phyloP scores from a whole-genome alignment of 2,113 vertebrate species.

The Dascyllus trimaculatus region DNA sequence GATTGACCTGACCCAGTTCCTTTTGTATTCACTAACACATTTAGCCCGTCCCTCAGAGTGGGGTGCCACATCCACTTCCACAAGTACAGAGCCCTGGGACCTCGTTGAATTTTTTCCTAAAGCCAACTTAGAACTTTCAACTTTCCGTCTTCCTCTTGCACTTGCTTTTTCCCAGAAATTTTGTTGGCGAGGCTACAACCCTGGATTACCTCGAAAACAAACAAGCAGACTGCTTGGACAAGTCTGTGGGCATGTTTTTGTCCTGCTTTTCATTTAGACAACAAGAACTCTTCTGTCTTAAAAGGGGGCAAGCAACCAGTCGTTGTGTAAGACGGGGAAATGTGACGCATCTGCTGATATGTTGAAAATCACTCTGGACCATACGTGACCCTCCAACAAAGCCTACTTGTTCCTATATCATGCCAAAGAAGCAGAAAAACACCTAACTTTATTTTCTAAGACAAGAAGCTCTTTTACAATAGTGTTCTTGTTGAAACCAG shows the following conservation, averaged over 20 bases:
- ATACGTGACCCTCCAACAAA: slow-evolving; percentile 69
- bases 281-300: slow-evolving; percentile 80
- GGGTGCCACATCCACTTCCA: slow-evolving; percentile 16
- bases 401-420: slow-evolving; percentile 60
- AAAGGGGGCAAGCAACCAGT: slow-evolving; percentile 62
- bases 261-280: slow-evolving; percentile 74
- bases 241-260: slow-evolving; percentile 69
- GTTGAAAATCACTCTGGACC: slow-evolving; percentile 67
- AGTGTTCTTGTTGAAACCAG: neutral
- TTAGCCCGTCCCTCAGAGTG: slow-evolving; percentile 7
- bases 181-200: slow-evolving; percentile 51
- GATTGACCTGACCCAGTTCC: slow-evolving; percentile 45
- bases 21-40: slow-evolving; percentile 38
- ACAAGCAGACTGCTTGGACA: slow-evolving; percentile 65
- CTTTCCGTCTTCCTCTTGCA: neutral
- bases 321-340: slow-evolving; percentile 80
- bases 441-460: slow-evolving; percentile 28
- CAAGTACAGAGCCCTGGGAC: slow-evolving; percentile 7
- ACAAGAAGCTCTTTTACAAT: slow-evolving; percentile 40
- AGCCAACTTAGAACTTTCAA: slow-evolving; percentile 9
- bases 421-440: slow-evolving; percentile 47
- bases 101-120: slow-evolving; percentile 14
- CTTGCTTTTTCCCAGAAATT: slow-evolving; percentile 39
- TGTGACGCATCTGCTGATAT: slow-evolving; percentile 81
- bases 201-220: slow-evolving; percentile 75